These are phyloP conservation scores for Nasua narica DNA, from an alignment of 2,797 vertebrate species.

Conservation along the genomic window DNA sequence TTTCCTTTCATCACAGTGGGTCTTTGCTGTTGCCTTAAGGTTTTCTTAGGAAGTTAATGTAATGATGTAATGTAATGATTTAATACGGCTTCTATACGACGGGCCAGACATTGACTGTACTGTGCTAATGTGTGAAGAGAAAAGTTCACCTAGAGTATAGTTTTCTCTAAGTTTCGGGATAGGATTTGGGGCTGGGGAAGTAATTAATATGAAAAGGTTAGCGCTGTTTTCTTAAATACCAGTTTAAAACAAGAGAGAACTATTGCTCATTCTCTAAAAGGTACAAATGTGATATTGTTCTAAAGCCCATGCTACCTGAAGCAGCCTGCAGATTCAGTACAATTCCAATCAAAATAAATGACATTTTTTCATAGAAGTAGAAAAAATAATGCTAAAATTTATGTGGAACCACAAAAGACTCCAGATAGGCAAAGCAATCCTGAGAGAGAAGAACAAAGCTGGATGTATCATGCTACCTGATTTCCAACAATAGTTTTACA, in stretches of 20 bases:
- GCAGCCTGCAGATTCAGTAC: background rate
- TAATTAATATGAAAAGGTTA: conserved; percentile 7
- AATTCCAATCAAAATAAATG: background rate
- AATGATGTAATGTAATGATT: conserved; percentile 22
- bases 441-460: background rate
- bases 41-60: background rate
- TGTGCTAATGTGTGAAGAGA: background rate
- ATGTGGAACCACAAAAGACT: background rate
- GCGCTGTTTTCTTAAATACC: background rate
- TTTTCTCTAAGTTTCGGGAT: conserved; percentile 8
- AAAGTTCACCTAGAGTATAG: background rate
- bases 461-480: background rate
- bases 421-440: background rate
- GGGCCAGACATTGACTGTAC: background rate
- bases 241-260: background rate
- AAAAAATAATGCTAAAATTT: background rate
- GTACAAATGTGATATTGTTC: background rate
- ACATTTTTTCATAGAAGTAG: background rate
- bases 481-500: background rate
- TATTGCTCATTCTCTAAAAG: background rate
- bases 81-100: background rate
- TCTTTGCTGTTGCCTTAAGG: background rate
- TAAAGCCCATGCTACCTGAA: background rate
- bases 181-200: background rate
- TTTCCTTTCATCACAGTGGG: background rate